Evolutionary conservation across 2,113 vertebrate species (phyloP), one percentile per base, ranked within the genome.

Genomic region (Gavialis gangeticus): DNA sequence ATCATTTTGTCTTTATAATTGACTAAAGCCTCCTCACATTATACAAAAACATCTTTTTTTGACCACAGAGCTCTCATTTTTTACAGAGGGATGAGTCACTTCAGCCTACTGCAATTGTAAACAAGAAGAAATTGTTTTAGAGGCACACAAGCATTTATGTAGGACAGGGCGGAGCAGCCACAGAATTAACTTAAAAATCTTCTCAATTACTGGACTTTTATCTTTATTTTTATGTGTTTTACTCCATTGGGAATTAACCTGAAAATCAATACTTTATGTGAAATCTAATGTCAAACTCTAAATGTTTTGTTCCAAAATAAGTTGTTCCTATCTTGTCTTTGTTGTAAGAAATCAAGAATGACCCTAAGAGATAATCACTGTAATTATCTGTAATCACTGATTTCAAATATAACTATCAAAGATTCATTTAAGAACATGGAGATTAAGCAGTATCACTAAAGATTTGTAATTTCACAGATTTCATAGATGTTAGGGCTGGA

Each of bases 71-170:
- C 84, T 93, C 67, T 85, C 83, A 75, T 88, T 95, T 90, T 87
- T 34, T 84, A 34, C 82, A 76, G 88, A 95, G 73, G 0, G 0
- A 92, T 97, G 94, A 97, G 91, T 96, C 94, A 95, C 93, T 92
- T 93, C 91, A 95, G 34, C 89, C 92, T 87, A 80, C 77, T 95
- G 77, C 82, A 90, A 92, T 75, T 89, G 95, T 96, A 96, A 97
- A 96, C 92, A 93, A 96, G 95, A 96, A 93, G 89, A 95, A 94
- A 88, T 94, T 96, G 93, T 97, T 93, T 89, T 92, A 77, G 85
- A 86, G 95, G 81, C 56, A 94, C 67, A 84, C 66, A 94, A 84
- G 85, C 46, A 59, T 90, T 94, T 94, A 86, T 66, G 78, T 82
- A 91, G 79, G 60, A 86, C 92, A 92, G 91, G 90, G 91, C 94